phyloP scores from a whole-genome alignment of 2,888 invertebrate species.

The Marronus borbonicus region DNA sequence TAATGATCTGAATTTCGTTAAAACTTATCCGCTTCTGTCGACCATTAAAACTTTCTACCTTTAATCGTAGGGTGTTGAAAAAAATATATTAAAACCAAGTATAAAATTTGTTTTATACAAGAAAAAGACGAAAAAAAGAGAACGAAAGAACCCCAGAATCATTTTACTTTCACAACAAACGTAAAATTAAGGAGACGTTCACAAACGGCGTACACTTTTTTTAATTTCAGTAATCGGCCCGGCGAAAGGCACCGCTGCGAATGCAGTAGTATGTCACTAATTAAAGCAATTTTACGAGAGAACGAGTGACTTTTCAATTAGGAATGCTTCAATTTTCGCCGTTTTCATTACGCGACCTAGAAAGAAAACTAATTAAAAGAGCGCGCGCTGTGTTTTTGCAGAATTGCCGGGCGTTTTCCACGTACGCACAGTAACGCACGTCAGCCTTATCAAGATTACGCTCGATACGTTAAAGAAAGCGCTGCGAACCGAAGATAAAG shows the following conservation, averaged over 20 bases:
- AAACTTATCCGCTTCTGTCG: background rate
- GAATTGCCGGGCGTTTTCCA: conserved; percentile 56
- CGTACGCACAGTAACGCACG: conserved; percentile 57
- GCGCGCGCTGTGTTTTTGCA: conserved; percentile 41
- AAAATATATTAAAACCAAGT: background rate
- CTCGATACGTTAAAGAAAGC: conserved; percentile 51
- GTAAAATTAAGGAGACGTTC: background rate
- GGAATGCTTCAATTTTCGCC: conserved; percentile 43
- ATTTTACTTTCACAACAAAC: background rate
- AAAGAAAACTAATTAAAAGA: conserved; percentile 32
- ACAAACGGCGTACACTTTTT: background rate
- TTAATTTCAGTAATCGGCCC: conserved; percentile 36
- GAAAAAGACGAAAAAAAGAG: background rate
- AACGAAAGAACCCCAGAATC: background rate
- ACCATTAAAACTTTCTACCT: conserved; percentile 7
- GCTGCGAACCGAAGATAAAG: conserved; percentile 42
- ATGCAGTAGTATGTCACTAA: conserved; percentile 18
- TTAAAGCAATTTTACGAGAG: conserved; percentile 42
- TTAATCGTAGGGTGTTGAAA: background rate
- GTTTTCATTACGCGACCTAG: conserved; percentile 26
- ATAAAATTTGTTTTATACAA: background rate
- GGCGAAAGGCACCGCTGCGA: no score
- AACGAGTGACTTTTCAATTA: conserved; percentile 38
- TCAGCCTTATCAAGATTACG: conserved; percentile 55
- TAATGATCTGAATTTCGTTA: background rate